Base-by-base conservation (phyloP, 2,888 invertebrate species). In the Drosophila peninsularis region DNA sequence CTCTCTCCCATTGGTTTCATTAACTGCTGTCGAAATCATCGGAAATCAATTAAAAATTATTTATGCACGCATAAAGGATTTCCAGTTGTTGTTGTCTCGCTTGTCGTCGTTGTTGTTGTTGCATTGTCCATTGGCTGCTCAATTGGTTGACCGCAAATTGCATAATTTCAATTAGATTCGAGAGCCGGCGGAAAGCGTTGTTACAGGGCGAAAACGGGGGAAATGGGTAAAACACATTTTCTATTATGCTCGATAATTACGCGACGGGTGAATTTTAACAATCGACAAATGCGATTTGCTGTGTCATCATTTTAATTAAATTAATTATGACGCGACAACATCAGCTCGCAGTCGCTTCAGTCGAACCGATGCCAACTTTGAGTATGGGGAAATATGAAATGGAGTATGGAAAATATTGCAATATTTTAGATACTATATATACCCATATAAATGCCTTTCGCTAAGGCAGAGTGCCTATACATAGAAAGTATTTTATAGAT, bases 1-100 rank as follows among this genome's bases (percentile, higher is more conserved):
- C 5, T 27, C 7, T 13, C 19, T 3, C 36, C 21, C n/a, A 41
- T 62, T 61, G 66, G 69, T 82, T 76, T 74, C 54, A 71, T 85
- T 80, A 75, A 67, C 68, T 62, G 62, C n/a, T 37, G 53, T 55
- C 60, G 42, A 61, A 68, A 65, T 71, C 55, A 77, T 75, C 68
- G 68, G 54, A 87, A 84, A 83, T 68, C 87, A 83, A 87, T 83
- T 87, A 81, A 84, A 83, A 75, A 69, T 69, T 71, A 85, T 83
- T 74, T 67, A 66, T 80, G 52, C 34, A 13, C 36, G 19, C 41
- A 42, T 27, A 24, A 58, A 44, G 36, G 32, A 41, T 17, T 49
- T 47, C 21, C 50, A 55, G 34, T 53, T 24, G 19, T 49, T 49
- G 42, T 56, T 58, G 32, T 49, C 34, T 17, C 36, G 36, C 7